Percentiles rank a stretch among this genome's conserved stretches.
These are phyloP conservation scores for Neodiprion virginianus DNA, from an alignment of 1,140 invertebrate species.

Conservation along the genomic window DNA sequence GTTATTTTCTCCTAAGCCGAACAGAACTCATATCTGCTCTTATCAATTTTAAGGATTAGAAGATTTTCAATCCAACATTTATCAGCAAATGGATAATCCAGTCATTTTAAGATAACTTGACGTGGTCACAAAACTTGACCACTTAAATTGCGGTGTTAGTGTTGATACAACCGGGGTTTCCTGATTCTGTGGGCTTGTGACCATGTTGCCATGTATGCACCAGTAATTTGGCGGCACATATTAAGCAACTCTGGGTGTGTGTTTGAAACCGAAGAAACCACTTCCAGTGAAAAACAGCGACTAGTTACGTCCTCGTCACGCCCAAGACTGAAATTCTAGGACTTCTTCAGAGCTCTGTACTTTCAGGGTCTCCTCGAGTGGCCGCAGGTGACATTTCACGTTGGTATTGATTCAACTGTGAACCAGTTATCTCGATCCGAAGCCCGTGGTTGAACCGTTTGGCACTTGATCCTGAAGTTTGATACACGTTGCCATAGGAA, in stretches of 20 bases:
- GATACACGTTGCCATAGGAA: not conserved
- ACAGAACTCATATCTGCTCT: no score
- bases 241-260: not conserved
- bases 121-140: no score
- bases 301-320: not conserved
- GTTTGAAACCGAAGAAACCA: not conserved
- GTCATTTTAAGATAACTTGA: no score
- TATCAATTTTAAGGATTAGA: no score
- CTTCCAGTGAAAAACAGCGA: not conserved
- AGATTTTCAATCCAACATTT: no score
- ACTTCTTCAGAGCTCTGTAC: not conserved
- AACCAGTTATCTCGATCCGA: not conserved
- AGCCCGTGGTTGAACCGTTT: not conserved
- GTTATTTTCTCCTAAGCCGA: no score
- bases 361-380: not conserved
- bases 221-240: no score
- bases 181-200: no score
- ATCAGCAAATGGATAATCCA: no score
- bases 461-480: slow-evolving; percentile 5
- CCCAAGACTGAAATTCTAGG: not conserved
- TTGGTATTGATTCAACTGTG: not conserved
- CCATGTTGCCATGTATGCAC: no score
- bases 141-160: no score
- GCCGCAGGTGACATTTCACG: not conserved
- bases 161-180: no score